Percentiles rank a stretch among this genome's conserved stretches.
Conservation (phyloP, 2,888 invertebrate species). For the Drymonia ruficornis region DNA sequence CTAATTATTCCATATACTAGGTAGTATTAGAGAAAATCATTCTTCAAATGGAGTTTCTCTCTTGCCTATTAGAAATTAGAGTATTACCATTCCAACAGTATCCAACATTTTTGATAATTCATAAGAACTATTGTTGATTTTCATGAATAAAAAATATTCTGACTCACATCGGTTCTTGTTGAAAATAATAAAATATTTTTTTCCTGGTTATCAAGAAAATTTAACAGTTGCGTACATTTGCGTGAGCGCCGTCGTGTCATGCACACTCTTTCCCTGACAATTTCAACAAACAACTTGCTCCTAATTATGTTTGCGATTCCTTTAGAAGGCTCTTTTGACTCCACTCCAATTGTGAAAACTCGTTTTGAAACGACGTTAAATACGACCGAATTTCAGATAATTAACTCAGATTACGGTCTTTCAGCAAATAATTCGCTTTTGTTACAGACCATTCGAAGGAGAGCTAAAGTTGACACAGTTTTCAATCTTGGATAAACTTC, state of each 20-base stretch:
- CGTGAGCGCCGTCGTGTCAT: constrained; percentile 46
- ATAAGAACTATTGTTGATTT: too few relatives aligned
- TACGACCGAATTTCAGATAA: constrained; percentile 79
- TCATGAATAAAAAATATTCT: too few relatives aligned
- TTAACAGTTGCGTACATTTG: constrained; percentile 33
- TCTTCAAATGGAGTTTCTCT: too few relatives aligned
- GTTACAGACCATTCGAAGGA: constrained; percentile 56
- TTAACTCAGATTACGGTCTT: constrained; percentile 79
- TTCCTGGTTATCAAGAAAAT: neutral
- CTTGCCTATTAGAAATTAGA: too few relatives aligned
- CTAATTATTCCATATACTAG: too few relatives aligned
- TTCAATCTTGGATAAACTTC: constrained; percentile 6
- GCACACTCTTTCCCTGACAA: constrained; percentile 70
- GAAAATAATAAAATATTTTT: too few relatives aligned
- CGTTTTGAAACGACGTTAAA: constrained; percentile 77
- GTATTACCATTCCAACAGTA: too few relatives aligned
- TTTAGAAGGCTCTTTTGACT: constrained; percentile 77
- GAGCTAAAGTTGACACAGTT: constrained; percentile 11
- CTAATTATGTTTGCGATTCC: constrained; percentile 80
- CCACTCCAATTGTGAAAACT: constrained; percentile 74
- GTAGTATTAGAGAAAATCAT: too few relatives aligned
- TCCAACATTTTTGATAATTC: too few relatives aligned
- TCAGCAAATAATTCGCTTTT: constrained; percentile 69
- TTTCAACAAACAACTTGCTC: constrained; percentile 72
- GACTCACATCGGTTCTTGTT: too few relatives aligned